phyloP scores from a whole-genome alignment of 2,888 invertebrate species.

The Cataglyphis albicans region DNA sequence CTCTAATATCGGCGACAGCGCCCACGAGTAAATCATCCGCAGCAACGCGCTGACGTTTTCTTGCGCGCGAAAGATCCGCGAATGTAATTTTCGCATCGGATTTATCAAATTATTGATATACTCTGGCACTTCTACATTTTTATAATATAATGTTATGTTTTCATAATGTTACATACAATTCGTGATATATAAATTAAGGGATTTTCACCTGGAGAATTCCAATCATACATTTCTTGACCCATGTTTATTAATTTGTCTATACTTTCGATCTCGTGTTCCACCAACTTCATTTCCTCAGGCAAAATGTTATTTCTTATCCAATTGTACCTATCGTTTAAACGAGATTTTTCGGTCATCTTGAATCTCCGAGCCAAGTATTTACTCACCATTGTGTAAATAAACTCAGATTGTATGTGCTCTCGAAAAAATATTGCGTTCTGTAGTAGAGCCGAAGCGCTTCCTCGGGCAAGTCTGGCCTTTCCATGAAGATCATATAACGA shows the following conservation, averaged over 20 bases:
- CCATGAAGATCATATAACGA: conserved; percentile 91
- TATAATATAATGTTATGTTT: background rate
- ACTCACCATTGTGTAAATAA: conserved; percentile 80
- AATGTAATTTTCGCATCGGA: conserved; percentile 91
- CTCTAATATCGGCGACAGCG: conserved; percentile 91
- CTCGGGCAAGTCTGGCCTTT: conserved; percentile 88
- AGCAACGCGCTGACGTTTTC: conserved; percentile 89
- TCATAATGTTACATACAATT: background rate
- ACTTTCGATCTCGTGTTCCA: conserved; percentile 91
- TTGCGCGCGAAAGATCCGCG: conserved; percentile 90
- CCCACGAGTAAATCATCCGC: conserved; percentile 90
- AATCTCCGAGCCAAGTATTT: background rate
- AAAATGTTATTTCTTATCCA: conserved; percentile 91
- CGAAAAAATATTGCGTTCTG: conserved; percentile 90
- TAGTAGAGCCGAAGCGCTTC: conserved; percentile 89
- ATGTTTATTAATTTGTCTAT: conserved; percentile 91
- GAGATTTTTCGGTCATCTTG: background rate
- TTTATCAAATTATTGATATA: conserved; percentile 91
- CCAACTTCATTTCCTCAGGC: conserved; percentile 92
- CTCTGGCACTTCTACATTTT: conserved; percentile 88
- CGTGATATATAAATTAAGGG: background rate
- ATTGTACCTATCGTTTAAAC: conserved; percentile 90
- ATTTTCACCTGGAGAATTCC: conserved; percentile 92
- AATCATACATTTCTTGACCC: conserved; percentile 91
- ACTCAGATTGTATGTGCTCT: conserved; percentile 83